phyloP scores from a whole-genome alignment of 2,888 invertebrate species.

The Drosophila anomalata region DNA sequence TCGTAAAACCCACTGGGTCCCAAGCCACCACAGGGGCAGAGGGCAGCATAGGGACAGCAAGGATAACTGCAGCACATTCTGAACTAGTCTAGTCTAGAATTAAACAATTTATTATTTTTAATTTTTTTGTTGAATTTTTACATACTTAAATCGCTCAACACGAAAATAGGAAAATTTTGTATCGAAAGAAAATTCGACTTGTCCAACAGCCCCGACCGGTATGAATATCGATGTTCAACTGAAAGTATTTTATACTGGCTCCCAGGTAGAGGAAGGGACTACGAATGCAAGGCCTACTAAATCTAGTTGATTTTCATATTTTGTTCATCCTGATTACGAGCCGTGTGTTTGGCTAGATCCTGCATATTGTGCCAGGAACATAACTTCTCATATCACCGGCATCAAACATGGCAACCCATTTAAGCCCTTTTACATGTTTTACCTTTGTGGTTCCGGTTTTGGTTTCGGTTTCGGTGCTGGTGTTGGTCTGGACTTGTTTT shows the following conservation, averaged over 20 bases:
- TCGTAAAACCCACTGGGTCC: slow-evolving; percentile 64
- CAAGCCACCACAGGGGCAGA: slow-evolving; percentile 54
- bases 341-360: neutral
- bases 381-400: slow-evolving; percentile 1
- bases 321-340: neutral
- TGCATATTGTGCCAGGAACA: slow-evolving; percentile 1
- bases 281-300: slow-evolving; percentile 7
- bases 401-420: slow-evolving; percentile 6
- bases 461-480: slow-evolving; percentile 7
- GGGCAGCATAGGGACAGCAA: slow-evolving; percentile 57
- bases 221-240: slow-evolving; percentile 13
- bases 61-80: slow-evolving; percentile 36
- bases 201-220: slow-evolving; percentile 16
- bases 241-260: neutral
- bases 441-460: slow-evolving; percentile 7
- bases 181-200: neutral
- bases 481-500: slow-evolving; percentile 10
- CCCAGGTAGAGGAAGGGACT: neutral
- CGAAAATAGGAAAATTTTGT: slow-evolving; percentile 23
- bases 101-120: neutral
- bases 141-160: neutral
- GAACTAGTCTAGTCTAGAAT: neutral
- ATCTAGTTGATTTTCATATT: neutral
- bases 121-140: neutral
- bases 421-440: slow-evolving; percentile 1